Conservation (phyloP, 1,140 invertebrate genomes). For the Drosophila novamexicana region DNA sequence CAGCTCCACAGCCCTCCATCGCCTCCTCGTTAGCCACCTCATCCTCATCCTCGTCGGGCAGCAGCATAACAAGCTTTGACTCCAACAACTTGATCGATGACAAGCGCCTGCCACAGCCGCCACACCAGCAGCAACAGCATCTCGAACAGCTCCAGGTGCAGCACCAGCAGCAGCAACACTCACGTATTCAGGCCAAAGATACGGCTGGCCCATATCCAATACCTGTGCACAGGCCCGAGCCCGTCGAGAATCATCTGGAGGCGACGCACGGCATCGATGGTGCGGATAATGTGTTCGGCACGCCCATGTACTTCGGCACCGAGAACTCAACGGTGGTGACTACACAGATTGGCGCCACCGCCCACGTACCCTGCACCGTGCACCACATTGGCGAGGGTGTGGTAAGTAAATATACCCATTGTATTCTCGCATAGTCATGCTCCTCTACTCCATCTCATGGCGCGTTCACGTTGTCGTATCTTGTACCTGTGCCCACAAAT, state of each 20-base stretch:
- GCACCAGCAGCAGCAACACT: slow-evolving; percentile 42
- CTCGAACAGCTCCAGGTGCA: slow-evolving; percentile 24
- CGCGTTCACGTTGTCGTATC: background rate
- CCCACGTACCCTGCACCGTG: slow-evolving; percentile 92
- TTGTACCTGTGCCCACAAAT: background rate
- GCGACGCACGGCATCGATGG: slow-evolving; percentile 56
- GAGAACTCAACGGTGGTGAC: slow-evolving; percentile 92
- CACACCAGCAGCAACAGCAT: slow-evolving; percentile 39
- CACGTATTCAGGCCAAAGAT: slow-evolving; percentile 76
- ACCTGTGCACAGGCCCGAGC: slow-evolving; percentile 58
- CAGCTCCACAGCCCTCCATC: slow-evolving; percentile 21
- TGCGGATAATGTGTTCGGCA: slow-evolving; percentile 72
- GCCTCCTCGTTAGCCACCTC: background rate
- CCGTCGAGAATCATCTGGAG: slow-evolving; percentile 69
- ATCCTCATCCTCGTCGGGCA: slow-evolving; percentile 34
- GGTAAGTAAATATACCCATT: slow-evolving; percentile 86
- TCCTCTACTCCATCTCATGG: background rate
- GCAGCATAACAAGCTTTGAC: slow-evolving; percentile 80
- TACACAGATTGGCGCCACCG: slow-evolving; percentile 92
- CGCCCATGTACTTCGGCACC: slow-evolving; percentile 90
- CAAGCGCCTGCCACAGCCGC: slow-evolving; percentile 56
- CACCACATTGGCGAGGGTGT: slow-evolving; percentile 93
- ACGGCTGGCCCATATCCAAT: slow-evolving; percentile 73
- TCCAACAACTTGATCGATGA: slow-evolving; percentile 79
- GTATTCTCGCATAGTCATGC: slow-evolving; percentile 2